These are phyloP conservation scores for Taphrorychus bicolor DNA, from an alignment of 2,888 invertebrate species.

Conservation along the genomic window DNA sequence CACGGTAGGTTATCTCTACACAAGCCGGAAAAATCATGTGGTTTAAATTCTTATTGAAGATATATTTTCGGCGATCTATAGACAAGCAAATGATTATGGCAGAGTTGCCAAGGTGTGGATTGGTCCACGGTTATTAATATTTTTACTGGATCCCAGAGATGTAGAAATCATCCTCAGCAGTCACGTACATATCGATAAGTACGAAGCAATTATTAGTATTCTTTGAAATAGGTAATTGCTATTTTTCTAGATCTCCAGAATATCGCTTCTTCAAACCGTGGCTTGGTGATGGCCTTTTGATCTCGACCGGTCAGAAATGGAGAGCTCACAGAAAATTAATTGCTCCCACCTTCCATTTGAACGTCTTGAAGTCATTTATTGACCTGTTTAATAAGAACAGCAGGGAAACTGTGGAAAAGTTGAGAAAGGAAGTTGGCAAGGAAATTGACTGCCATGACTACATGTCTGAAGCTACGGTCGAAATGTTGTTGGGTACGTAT, in stretches of 20 bases:
- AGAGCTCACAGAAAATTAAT: slow-evolving; percentile 84
- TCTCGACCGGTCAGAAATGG: slow-evolving; percentile 87
- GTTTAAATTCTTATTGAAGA: no score
- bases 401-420: slow-evolving; percentile 73
- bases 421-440: slow-evolving; percentile 72
- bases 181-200: slow-evolving; percentile 80
- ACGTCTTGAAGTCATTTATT: slow-evolving; percentile 86
- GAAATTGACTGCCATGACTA: slow-evolving; percentile 82
- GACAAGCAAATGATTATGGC: slow-evolving; percentile 65
- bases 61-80: slow-evolving; percentile 72
- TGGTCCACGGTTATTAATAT: slow-evolving; percentile 77
- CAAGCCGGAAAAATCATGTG: no score
- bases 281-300: slow-evolving; percentile 83
- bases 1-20: no score
- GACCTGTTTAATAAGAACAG: slow-evolving; percentile 86
- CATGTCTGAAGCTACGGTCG: slow-evolving; percentile 85
- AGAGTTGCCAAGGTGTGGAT: slow-evolving; percentile 75
- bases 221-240: neutral
- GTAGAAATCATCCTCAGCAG: slow-evolving; percentile 81
- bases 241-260: slow-evolving; percentile 24
- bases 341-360: slow-evolving; percentile 87
- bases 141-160: slow-evolving; percentile 78
- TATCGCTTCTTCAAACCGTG: slow-evolving; percentile 69
- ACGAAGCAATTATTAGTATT: neutral
- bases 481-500: slow-evolving; percentile 70